Evolutionary conservation across 2,888 invertebrate species (phyloP).

Genomic region (Apamea crenata): DNA sequence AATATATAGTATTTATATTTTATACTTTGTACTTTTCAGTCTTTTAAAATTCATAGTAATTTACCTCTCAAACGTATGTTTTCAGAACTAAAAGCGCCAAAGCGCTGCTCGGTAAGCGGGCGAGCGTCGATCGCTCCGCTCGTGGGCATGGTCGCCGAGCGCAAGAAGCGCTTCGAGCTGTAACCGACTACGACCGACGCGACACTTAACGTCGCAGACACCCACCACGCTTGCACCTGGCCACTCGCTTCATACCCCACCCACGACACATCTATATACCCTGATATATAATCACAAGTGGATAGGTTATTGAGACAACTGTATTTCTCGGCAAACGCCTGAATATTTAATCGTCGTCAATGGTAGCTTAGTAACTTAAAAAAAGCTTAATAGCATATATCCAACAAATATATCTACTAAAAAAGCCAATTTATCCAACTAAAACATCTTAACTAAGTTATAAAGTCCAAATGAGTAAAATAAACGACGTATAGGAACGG

Average conservation of each 20-base stretch:
- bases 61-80: background rate
- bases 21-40: background rate
- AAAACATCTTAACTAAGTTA: slow-evolving; percentile 54
- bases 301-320: slow-evolving; percentile 40
- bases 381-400: slow-evolving; percentile 54
- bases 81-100: slow-evolving; percentile 83
- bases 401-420: slow-evolving; percentile 48
- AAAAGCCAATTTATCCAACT: slow-evolving; percentile 44
- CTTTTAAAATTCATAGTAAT: background rate
- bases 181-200: slow-evolving; percentile 56
- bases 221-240: slow-evolving; percentile 89
- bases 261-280: slow-evolving; percentile 48
- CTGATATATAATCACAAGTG: slow-evolving; percentile 54
- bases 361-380: slow-evolving; percentile 46
- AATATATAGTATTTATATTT: background rate
- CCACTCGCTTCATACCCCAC: slow-evolving; percentile 76
- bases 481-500: slow-evolving; percentile 39
- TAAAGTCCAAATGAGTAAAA: slow-evolving; percentile 52
- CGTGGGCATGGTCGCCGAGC: slow-evolving; percentile 93
- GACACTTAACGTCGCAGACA: slow-evolving; percentile 61
- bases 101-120: slow-evolving; percentile 84
- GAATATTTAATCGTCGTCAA: slow-evolving; percentile 36
- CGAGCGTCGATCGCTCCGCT: slow-evolving; percentile 89
- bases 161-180: slow-evolving; percentile 92
- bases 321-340: slow-evolving; percentile 23